Conservation (phyloP, 2,113 vertebrate genomes). For the Talpa occidentalis region DNA sequence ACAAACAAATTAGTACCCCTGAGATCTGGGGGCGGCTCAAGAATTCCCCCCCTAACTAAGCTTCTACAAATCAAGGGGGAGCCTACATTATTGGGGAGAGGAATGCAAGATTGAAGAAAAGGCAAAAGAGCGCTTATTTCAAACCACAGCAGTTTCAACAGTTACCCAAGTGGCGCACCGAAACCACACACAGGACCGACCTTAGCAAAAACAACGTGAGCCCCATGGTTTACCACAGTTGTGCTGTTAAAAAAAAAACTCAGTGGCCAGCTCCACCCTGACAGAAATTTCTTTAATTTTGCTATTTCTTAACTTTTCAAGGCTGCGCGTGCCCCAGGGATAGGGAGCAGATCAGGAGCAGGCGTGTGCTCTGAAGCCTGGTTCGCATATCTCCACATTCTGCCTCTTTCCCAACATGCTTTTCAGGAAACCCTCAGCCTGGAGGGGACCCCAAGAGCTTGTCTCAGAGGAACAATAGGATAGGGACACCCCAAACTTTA, state of each 20-base stretch:
- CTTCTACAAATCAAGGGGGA: neutral
- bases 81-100: constrained; percentile 70
- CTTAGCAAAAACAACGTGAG: constrained; percentile 86
- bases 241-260: constrained; percentile 77
- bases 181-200: constrained; percentile 86
- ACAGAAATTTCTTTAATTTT: constrained; percentile 72
- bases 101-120: constrained; percentile 76
- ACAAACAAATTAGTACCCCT: neutral
- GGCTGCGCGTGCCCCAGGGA: neutral
- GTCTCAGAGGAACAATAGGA: neutral
- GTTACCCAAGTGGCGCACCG: constrained; percentile 87
- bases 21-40: neutral
- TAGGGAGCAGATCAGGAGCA: no score
- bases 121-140: constrained; percentile 83
- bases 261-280: constrained; percentile 83
- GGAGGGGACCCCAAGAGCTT: neutral
- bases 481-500: neutral
- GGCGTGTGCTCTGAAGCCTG: no score
- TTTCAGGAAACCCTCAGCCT: neutral
- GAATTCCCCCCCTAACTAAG: accelerated
- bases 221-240: constrained; percentile 85
- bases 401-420: neutral
- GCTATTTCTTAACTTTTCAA: constrained; percentile 42
- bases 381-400: neutral
- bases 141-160: constrained; percentile 92